Base-by-base conservation (phyloP, 2,888 invertebrate species). In the Chironomus riparius region DNA sequence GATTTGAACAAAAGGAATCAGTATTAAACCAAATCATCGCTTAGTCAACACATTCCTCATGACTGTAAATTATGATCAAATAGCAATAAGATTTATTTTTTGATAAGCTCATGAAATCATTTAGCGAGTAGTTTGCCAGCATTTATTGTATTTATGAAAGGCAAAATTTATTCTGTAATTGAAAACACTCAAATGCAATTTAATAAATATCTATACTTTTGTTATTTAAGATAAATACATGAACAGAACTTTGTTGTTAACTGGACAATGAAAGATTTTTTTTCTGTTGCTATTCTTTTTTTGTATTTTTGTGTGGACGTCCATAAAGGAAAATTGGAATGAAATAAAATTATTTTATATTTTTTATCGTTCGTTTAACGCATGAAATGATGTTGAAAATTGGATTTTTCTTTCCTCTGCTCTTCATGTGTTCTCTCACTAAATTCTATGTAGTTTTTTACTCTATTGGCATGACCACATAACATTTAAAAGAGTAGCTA, bases 361-460 rank as follows among this genome's bases (percentile, higher is more conserved):
- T 71, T 48, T 78, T 78, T 77, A 78, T 77, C 77, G 77, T 77
- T 77, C 78, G 78, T 77, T 78, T 77, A 77, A 77, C 77, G 74
- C 76, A 77, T 77, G 77, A 78, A 78, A 78, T 78, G 78, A 77
- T 77, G 77, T 78, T 77, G 78, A 78, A 78, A 78, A 78, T 78
- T 78, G 78, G 76, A 62, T 72, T 72, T n/a, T 71, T 62, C 10
- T 10, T 21, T 24, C 13, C 6, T 18, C 24, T 13, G 22, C 56
- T 38, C 10, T 50, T 70, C 24, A 15, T 28, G 6, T 6, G 13
- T 3, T n/a, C 47, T 21, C 15, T 28, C 21, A 21, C 62, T 38
- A 38, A 10, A 38, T 38, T 38, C 38, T 10, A 22, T 62, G 5
- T 21, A 18, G 2, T 22, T 62, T 10, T 4, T 21, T 62, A 24